A percentile compares a stretch with the other conserved stretches of the same genome.
phyloP scores from a whole-genome alignment of 2,888 invertebrate species.

The Trissolcus brochymenae region DNA sequence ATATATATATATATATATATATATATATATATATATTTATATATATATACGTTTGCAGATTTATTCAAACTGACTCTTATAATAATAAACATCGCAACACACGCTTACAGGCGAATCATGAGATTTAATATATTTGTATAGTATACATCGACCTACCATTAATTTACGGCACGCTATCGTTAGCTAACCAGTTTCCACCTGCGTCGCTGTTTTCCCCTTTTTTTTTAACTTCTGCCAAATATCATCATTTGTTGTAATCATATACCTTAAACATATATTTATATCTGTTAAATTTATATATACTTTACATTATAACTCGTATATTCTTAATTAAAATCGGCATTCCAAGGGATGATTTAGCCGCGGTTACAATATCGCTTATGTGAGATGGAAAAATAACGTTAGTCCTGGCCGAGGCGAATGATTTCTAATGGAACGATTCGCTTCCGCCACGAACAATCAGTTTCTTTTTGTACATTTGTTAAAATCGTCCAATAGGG shows the following conservation, averaged over 20 bases:
- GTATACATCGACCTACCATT: constrained; percentile 57
- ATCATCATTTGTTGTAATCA: constrained; percentile 3
- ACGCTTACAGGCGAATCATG: constrained; percentile 58
- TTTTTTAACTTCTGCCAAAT: constrained; percentile 4
- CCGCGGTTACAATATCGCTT: constrained; percentile 30
- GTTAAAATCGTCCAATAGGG: constrained; percentile 2
- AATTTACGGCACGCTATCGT: constrained; percentile 51
- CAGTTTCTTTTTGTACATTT: constrained; percentile 30
- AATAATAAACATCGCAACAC: constrained; percentile 61
- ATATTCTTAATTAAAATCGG: constrained; percentile 28
- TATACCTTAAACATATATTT: constrained; percentile 5
- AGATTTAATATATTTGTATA: constrained; percentile 56
- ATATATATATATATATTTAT: constrained; percentile 3
- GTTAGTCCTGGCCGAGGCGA: not conserved
- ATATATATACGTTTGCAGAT: constrained; percentile 57
- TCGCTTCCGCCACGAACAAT: constrained; percentile 1
- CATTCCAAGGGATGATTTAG: constrained; percentile 6
- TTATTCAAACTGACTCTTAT: constrained; percentile 61
- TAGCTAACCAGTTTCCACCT: constrained; percentile 51
- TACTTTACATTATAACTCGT: constrained; percentile 39
- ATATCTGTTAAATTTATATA: constrained; percentile 8
- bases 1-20: constrained; percentile 38
- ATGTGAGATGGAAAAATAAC: constrained; percentile 48
- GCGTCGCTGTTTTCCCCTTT: constrained; percentile 1
- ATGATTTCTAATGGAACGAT: not conserved